Evolutionary conservation across 1,140 invertebrate genomes (phyloP).

Genomic region (Cyrtorhinus lividipennis): DNA sequence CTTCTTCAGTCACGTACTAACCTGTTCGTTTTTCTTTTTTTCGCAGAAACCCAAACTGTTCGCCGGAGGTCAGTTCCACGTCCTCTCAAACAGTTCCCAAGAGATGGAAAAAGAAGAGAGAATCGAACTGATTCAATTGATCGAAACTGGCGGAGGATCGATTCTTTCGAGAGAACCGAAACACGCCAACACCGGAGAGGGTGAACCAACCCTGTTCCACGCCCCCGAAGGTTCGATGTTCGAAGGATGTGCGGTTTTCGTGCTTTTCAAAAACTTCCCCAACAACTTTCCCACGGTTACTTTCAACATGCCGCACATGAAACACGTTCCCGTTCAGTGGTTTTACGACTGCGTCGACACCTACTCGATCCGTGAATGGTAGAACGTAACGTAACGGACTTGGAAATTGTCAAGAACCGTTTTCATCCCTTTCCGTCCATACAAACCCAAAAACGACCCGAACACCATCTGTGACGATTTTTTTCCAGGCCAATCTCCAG

Average conservation of each 20-base stretch:
- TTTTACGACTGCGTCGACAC: background rate
- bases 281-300: background rate
- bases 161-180: background rate
- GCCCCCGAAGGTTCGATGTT: background rate
- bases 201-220: background rate
- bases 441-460: no score
- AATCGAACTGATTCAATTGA: background rate
- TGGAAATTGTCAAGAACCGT: no score
- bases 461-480: no score
- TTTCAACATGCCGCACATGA: background rate
- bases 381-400: no score
- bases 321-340: background rate
- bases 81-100: background rate
- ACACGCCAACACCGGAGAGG: background rate
- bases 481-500: no score
- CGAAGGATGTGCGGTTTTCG: background rate
- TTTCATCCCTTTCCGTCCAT: no score
- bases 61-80: background rate
- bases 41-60: background rate
- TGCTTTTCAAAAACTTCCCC: background rate
- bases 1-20: no score
- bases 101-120: background rate
- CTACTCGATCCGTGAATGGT: background rate
- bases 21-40: background rate
- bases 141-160: background rate